These are phyloP conservation scores for Copidosoma aretas DNA, from an alignment of 2,888 invertebrate genomes.

Conservation along the genomic window DNA sequence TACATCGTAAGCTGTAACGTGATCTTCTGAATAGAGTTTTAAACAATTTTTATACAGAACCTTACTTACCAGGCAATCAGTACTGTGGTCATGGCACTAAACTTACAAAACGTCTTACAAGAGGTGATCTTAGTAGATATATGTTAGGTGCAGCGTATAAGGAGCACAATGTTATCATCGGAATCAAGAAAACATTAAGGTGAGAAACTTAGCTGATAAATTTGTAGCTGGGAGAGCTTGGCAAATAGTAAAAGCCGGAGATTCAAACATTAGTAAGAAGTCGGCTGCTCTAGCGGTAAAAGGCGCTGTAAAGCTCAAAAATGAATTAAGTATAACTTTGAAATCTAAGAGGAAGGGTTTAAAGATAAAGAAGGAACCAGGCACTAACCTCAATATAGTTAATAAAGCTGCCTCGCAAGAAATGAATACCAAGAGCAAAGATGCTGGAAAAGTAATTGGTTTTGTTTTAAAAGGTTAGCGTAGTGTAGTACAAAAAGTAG, in stretches of 20 bases:
- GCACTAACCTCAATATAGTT: too few species aligned
- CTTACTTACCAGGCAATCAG: neutral
- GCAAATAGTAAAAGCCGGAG: neutral
- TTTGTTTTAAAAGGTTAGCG: too few species aligned
- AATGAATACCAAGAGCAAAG: too few species aligned
- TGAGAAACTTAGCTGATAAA: neutral
- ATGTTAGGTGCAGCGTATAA: neutral
- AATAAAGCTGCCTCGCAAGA: too few species aligned
- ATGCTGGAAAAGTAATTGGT: too few species aligned
- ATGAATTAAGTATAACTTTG: slow-evolving; percentile 23
- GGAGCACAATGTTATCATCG: neutral
- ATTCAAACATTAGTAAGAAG: slow-evolving; percentile 25
- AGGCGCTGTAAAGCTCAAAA: slow-evolving; percentile 22
- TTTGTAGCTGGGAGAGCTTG: neutral
- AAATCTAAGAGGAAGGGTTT: too few species aligned
- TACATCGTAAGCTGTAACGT: too few species aligned
- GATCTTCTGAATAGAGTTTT: too few species aligned
- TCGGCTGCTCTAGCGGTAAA: slow-evolving; percentile 13
- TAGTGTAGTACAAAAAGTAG: slow-evolving; percentile 20
- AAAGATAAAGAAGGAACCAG: too few species aligned
- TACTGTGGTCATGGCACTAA: slow-evolving; percentile 31
- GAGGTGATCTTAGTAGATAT: slow-evolving; percentile 1
- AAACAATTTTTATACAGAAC: too few species aligned
- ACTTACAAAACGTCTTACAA: neutral
- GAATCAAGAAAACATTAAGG: neutral